Base-by-base conservation (phyloP, 2,888 invertebrate species). In the Acrocera orbiculus region DNA sequence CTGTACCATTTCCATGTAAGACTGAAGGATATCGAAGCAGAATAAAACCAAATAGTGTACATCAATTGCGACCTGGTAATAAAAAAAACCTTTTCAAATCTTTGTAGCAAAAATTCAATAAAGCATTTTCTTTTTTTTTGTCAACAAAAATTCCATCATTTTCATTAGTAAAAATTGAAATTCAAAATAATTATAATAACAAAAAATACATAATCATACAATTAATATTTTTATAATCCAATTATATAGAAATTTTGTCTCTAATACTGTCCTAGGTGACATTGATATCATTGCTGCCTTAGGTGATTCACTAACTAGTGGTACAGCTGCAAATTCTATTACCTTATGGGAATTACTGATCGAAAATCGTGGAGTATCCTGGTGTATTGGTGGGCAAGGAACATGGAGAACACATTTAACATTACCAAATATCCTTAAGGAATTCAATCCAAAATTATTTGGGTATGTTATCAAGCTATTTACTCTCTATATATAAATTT, bases 221-320 rank as follows among this genome's bases (percentile, higher is more conserved):
- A n/a, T n/a, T n/a, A n/a, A n/a, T n/a, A n/a, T n/a, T n/a, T n/a
- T n/a, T n/a, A n/a, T n/a, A n/a, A n/a, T n/a, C n/a, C n/a, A n/a
- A n/a, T n/a, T n/a, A n/a, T n/a, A n/a, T n/a, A n/a, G n/a, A n/a
- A n/a, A n/a, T n/a, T n/a, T n/a, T n/a, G n/a, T n/a, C n/a, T n/a
- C n/a, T n/a, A n/a, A n/a, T n/a, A n/a, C n/a, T n/a, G n/a, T 10
- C 11, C 50, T 51, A 10, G 71, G 71, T 5, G 73, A 73, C 46
- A 66, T 73, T 17, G 69, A 71, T 42, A 54, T 73, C 1, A 54
- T 73, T 17, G 70, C 57, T 0, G 65, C 67, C 2, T 53, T 73
- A 32, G 73, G 73, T 0, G 73, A 73, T 47, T 70, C 70, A 2
- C 45, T 73, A 3, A 65, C 69, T 0, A 68, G 69, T 2, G 72